Base-by-base conservation (phyloP, 2,888 invertebrate genomes). In the Amitus sp. region DNA sequence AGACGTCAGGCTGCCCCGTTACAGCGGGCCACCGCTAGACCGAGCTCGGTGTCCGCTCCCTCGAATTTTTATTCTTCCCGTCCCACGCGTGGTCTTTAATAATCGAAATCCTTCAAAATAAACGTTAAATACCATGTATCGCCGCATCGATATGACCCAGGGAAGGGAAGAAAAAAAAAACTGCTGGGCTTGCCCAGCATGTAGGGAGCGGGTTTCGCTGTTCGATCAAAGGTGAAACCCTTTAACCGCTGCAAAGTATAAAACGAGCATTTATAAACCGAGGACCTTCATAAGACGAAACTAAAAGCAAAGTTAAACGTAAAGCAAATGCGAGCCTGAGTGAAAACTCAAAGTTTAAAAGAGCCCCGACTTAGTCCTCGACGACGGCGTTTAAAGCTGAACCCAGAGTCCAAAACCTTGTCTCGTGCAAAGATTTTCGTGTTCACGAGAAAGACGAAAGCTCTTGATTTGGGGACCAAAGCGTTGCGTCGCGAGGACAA, bases 1-100 rank as follows among this genome's bases (percentile, higher is more conserved):
- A 73, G 79, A 80, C 80, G 79, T 80, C 81, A 80, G 81, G 82
- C 80, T 73, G 79, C 80, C 76, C 77, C 80, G 81, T 81, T 79
- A 80, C 76, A 78, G 80, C 81, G 77, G 77, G 76, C 81, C 79
- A 80, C 81, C 80, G 75, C 75, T 72, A 71, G 71, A 76, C 75
- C 74, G 65, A 73, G 78, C 78, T 73, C 76, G 77, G 68, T 70
- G 69, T 74, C 75, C 73, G 79, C 79, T 79, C 76, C 74, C 68
- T 70, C 56, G 42, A 52, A 55, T 52, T 53, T 64, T 43, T 51
- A 60, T 60, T 60, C 51, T 59, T 42, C 61, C 50, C 27, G 10
- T 28, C 9, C 33, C 7, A 19, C 12, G 23, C 5, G 3, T 37
- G 27, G 47, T 40, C 51, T 23, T 53, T 40, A 37, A 37, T 37